These are phyloP conservation scores for Poeciliopsis paucimaculata DNA, from an alignment of 2,797 vertebrate genomes.

Conservation along the genomic window DNA sequence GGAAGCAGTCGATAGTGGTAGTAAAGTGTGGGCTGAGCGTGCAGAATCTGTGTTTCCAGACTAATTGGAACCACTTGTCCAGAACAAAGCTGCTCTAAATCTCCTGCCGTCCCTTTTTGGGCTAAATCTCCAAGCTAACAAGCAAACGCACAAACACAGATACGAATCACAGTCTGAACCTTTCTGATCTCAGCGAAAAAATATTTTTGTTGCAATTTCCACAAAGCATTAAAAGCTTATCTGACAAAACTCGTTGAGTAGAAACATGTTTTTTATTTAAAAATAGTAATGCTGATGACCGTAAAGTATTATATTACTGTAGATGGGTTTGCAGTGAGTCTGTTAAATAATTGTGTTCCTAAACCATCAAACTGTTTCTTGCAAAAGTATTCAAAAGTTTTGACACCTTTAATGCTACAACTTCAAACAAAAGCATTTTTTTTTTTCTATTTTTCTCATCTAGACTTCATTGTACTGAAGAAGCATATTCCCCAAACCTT, in stretches of 20 bases:
- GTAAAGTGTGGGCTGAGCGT: slow-evolving; percentile 11
- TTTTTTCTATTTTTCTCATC: not conserved
- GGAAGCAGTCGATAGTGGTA: not conserved
- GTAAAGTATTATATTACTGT: not conserved
- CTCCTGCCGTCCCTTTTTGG: slow-evolving; percentile 38
- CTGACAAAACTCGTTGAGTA: not conserved
- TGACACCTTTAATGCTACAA: not conserved
- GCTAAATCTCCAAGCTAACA: slow-evolving; percentile 62
- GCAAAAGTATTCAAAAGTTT: not conserved
- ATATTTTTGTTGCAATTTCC: not conserved
- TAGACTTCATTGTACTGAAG: not conserved
- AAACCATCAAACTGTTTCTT: too few species aligned
- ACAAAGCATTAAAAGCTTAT: not conserved
- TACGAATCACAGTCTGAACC: slow-evolving; percentile 42
- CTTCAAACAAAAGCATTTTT: not conserved
- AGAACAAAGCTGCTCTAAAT: slow-evolving; percentile 51
- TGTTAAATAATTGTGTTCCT: not conserved
- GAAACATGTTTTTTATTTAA: not conserved
- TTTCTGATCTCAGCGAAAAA: slow-evolving; percentile 22
- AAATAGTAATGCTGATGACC: not conserved
- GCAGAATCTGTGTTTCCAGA: slow-evolving; percentile 38
- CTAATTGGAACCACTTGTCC: slow-evolving; percentile 64
- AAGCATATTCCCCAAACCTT: not conserved
- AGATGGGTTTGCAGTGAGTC: not conserved
- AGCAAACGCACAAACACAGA: slow-evolving; percentile 35